Evolutionary conservation across 2,797 vertebrate genomes (phyloP).

Genomic region (Oreortyx pictus): DNA sequence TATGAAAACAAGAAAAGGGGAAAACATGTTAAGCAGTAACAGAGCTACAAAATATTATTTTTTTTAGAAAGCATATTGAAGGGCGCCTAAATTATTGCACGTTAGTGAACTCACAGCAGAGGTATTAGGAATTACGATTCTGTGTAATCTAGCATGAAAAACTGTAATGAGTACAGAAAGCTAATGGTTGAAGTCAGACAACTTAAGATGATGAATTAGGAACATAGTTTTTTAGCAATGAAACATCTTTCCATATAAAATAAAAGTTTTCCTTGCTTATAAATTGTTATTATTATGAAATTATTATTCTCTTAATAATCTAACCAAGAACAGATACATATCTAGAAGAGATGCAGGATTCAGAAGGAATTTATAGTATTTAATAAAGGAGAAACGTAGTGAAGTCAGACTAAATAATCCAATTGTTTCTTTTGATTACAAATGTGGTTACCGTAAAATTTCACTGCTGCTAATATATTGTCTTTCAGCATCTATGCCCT

Average conservation of each 20-base stretch:
- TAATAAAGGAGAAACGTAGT: background rate
- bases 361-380: background rate
- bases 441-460: too few relatives aligned
- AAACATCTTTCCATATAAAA: background rate
- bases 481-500: background rate
- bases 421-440: background rate
- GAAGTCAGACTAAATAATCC: background rate
- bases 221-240: background rate
- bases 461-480: too few relatives aligned
- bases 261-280: background rate
- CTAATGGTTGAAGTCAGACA: background rate
- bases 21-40: background rate
- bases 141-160: constrained; percentile 8
- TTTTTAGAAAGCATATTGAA: background rate
- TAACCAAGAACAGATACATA: background rate
- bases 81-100: background rate
- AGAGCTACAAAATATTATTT: background rate
- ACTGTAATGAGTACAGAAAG: constrained; percentile 11
- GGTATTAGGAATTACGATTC: background rate
- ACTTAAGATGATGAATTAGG: constrained; percentile 5
- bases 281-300: background rate
- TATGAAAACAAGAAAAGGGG: background rate
- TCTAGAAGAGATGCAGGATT: background rate
- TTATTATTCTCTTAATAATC: background rate
- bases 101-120: constrained; percentile 11